Evolutionary conservation across 2,888 invertebrate genomes (phyloP).

Genomic region (Cosmia trapezina): DNA sequence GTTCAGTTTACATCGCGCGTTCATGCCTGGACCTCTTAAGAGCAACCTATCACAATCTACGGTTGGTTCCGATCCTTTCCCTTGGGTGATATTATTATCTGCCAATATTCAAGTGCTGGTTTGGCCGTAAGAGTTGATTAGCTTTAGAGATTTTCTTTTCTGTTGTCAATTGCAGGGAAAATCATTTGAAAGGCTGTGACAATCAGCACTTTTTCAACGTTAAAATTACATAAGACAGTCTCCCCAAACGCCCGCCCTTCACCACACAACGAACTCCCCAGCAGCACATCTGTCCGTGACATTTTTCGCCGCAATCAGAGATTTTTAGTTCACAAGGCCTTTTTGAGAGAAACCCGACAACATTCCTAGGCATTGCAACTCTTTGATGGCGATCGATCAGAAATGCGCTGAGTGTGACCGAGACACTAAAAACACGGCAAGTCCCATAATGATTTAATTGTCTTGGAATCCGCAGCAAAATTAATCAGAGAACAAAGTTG

Average conservation of each 20-base stretch:
- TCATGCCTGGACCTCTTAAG: not conserved
- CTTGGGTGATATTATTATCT: not conserved
- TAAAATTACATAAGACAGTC: no score
- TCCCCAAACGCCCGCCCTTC: no score
- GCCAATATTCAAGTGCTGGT: not conserved
- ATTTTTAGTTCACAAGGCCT: no score
- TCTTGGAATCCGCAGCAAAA: not conserved
- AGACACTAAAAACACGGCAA: not conserved
- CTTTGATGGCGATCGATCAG: not conserved
- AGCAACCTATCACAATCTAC: not conserved
- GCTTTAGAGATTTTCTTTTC: not conserved
- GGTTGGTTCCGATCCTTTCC: not conserved
- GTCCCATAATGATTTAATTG: not conserved
- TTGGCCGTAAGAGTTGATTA: not conserved
- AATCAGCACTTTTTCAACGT: no score
- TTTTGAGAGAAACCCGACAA: no score
- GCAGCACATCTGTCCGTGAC: no score
- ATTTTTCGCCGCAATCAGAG: not conserved
- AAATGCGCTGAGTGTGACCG: not conserved
- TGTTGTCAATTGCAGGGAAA: not conserved
- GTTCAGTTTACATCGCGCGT: not conserved
- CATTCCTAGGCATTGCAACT: no score
- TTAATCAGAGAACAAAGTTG: not conserved
- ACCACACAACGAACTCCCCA: no score
- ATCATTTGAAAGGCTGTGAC: no score